Evolutionary conservation across 2,113 vertebrate genomes (phyloP), one percentile per base, ranked within the genome.

Genomic region (Gopherus evgoodei): DNA sequence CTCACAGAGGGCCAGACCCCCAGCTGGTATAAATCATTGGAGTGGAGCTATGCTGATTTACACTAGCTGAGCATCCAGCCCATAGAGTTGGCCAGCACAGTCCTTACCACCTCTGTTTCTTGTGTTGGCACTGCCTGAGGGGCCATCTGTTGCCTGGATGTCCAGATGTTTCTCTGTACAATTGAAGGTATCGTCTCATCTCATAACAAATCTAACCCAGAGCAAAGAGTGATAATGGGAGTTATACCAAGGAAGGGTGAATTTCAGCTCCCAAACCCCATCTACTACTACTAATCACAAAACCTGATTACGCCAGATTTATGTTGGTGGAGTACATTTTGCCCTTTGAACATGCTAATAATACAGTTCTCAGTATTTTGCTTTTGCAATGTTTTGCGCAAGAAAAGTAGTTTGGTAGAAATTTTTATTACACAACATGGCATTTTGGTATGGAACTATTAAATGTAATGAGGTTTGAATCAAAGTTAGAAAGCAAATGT

Each of bases 291-390:
- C 47, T 49, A 49, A 49, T 49, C 65, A 47, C 80, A 79, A 50
- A 79, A 94, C 82, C 53, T 80, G 59, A 62, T 86, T 92, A 83
- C 84, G 52, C 7, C 35, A 2, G 2, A 12, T 81, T 85, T 57
- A 65, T 17, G 50, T 49, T 90, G 19, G 81, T 90, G 81, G 94
- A 91, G 49, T 19, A 12, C 44, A 53, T 5, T 16, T 62, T 65
- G 88, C 87, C 57, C 79, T 91, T 94, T 92, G 59, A 96, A 94
- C 80, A 65, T 93, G 91, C 88, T 96, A 84, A 24, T 89, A 21
- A 89, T 95, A 86, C 56, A 25, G n/a, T 93, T 90, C 81, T 79
- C 54, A 3, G 1, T 75, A 14, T 90, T 93, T 79, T 76, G 57
- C 5, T 59, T 5, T 69, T 92, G 83, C 38, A 78, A 62, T 82